A percentile compares a stretch with the other conserved stretches of the same genome.
phyloP scores from a whole-genome alignment of 2,888 invertebrate species.

The Apocheima hispidaria region DNA sequence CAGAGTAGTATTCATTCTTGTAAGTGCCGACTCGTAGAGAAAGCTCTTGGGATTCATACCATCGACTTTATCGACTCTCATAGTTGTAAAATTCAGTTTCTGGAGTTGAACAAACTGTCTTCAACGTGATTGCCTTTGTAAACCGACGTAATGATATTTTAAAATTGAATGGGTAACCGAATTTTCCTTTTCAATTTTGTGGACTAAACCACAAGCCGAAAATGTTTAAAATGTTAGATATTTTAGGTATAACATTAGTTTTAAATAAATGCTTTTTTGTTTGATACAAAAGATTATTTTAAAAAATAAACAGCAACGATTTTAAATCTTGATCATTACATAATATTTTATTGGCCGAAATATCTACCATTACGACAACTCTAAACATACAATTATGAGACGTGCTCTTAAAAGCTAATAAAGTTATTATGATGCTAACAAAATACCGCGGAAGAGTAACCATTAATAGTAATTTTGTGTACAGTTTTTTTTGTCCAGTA shows the following conservation, averaged over 20 bases:
- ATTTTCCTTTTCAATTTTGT: not conserved
- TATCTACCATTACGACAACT: conserved; percentile 46
- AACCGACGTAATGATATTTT: conserved; percentile 4
- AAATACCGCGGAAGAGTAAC: conserved; percentile 46
- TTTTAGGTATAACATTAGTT: not conserved
- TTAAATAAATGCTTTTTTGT: not conserved
- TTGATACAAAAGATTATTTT: not conserved
- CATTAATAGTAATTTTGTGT: conserved; percentile 3
- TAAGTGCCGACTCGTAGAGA: conserved; percentile 56
- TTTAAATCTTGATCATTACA: conserved; percentile 50
- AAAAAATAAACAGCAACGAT: not conserved
- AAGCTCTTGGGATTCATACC: conserved; percentile 59
- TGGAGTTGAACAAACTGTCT: conserved; percentile 40
- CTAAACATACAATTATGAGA: conserved; percentile 51
- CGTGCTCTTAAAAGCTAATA: conserved; percentile 56
- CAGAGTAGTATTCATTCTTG: conserved; percentile 59
- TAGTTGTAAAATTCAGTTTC: conserved; percentile 62
- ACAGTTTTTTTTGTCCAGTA: not conserved
- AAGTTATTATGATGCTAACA: conserved; percentile 65
- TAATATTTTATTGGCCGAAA: conserved; percentile 51
- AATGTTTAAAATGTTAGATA: not conserved
- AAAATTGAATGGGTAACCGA: conserved; percentile 7
- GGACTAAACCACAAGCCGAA: not conserved
- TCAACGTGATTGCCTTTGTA: conserved; percentile 40
- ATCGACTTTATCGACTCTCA: conserved; percentile 60